phyloP scores from a whole-genome alignment of 2,888 invertebrate genomes.

The Lathronympha strigana region DNA sequence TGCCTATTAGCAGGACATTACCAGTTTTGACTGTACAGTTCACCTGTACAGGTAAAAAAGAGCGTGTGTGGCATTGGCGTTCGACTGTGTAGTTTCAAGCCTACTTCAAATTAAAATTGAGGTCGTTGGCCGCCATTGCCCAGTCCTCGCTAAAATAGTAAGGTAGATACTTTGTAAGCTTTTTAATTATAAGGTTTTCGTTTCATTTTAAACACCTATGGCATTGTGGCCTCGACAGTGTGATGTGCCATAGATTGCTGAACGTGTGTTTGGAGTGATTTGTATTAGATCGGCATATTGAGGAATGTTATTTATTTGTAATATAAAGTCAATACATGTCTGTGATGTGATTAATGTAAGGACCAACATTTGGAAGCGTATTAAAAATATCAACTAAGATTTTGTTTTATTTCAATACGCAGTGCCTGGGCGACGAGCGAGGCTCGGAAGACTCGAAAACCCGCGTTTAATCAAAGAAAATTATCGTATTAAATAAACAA shows the following conservation, averaged over 20 bases:
- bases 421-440: too few species aligned
- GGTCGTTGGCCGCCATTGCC: too few species aligned
- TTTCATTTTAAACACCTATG: constrained; percentile 1
- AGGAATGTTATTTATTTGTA: constrained; percentile 57
- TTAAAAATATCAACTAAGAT: constrained; percentile 24
- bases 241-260: constrained; percentile 38
- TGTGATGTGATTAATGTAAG: constrained; percentile 70
- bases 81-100: too few species aligned
- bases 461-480: too few species aligned
- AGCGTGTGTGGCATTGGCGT: too few species aligned
- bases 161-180: background rate
- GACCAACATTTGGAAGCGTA: constrained; percentile 40
- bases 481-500: too few species aligned
- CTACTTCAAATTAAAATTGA: too few species aligned
- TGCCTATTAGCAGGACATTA: too few species aligned
- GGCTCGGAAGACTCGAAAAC: too few species aligned
- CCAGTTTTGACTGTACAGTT: too few species aligned
- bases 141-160: too few species aligned
- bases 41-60: too few species aligned
- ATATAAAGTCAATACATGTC: constrained; percentile 63
- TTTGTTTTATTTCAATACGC: background rate
- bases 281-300: constrained; percentile 52
- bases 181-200: background rate
- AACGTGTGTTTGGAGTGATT: constrained; percentile 38
- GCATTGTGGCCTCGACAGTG: constrained; percentile 11